Evolutionary conservation across 1,140 invertebrate genomes (phyloP).

Genomic region (Medauroidea extradentata): DNA sequence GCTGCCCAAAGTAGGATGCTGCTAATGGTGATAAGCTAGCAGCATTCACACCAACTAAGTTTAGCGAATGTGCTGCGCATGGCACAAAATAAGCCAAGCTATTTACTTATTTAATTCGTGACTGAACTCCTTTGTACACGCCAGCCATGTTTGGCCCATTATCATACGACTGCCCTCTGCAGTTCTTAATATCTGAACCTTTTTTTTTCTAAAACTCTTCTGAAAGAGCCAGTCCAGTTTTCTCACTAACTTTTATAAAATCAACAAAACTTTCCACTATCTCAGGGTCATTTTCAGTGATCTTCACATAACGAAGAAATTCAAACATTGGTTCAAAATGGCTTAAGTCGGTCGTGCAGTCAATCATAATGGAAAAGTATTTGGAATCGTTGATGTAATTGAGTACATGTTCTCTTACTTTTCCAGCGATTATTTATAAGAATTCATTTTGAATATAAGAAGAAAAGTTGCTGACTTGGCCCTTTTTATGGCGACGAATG

Average conservation of each 20-base stretch:
- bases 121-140: constrained; percentile 18
- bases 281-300: background rate
- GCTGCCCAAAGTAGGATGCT: background rate
- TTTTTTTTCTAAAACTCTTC: constrained; percentile 17
- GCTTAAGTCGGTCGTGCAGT: constrained; percentile 19
- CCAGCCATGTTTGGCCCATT: constrained; percentile 21
- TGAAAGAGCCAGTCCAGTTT: constrained; percentile 13
- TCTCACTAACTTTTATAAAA: constrained; percentile 16
- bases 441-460: constrained; percentile 13
- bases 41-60: constrained; percentile 27
- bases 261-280: constrained; percentile 21
- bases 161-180: constrained; percentile 21
- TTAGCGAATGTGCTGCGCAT: constrained; percentile 27
- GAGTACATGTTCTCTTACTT: constrained; percentile 22
- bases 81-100: constrained; percentile 13
- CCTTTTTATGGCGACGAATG: constrained; percentile 7
- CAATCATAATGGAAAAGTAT: constrained; percentile 13
- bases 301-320: constrained; percentile 15
- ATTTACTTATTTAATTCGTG: constrained; percentile 9
- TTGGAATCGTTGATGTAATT: constrained; percentile 3
- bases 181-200: constrained; percentile 14
- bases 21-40: background rate
- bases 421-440: constrained; percentile 5
- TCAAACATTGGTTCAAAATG: constrained; percentile 19
- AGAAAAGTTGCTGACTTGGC: constrained; percentile 7